Base-by-base conservation (phyloP, 2,113 vertebrate species). In the Triplophysa dalaica region DNA sequence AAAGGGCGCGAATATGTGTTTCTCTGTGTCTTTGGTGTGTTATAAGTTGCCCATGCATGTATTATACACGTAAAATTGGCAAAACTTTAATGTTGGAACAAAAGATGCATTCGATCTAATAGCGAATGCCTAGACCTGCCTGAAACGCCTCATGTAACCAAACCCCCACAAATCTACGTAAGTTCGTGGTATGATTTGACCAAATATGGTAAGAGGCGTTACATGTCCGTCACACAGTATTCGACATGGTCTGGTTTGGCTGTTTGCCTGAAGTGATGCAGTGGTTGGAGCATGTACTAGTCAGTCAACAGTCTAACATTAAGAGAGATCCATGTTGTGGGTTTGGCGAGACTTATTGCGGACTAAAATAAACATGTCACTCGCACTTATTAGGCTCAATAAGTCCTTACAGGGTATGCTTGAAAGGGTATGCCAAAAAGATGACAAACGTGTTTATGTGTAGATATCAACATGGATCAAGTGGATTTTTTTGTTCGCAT, bases 361-460 rank as follows among this genome's bases (percentile, higher is more conserved):
- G 11, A 45, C 58, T 70, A 83, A 83, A 80, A 68, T 72, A 83
- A 83, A 70, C 77, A 83, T 24, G 62, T 77, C 77, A 41, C 29
- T 66, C 58, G 43, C 65, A 61, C n/a, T 62, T 75, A 29, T 62
- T 60, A 29, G 65, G 26, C 38, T 8, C 48, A 63, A 19, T 67
- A 24, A 43, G 54, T 6, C 12, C 16, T 70, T 54, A 72, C 61
- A 64, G 72, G 73, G 69, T 77, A 45, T 52, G 38, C 26, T 17
- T 54, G 21, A 43, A 17, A 21, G 43, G 17, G 16, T 52, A 16
- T 75, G 58, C 78, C 56, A 77, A 60, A 41, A 54, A 50, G 22
- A 75, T 48, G 24, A 66, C 72, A 56, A 75, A 58, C 48, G 22
- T 76, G 50, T 77, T 67, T 73, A 73, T 29, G 50, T 58, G 19